A percentile compares a stretch with the other conserved stretches of the same genome.
These are phyloP conservation scores for Meteorus colon DNA, from an alignment of 2,888 invertebrate genomes.

Conservation along the genomic window DNA sequence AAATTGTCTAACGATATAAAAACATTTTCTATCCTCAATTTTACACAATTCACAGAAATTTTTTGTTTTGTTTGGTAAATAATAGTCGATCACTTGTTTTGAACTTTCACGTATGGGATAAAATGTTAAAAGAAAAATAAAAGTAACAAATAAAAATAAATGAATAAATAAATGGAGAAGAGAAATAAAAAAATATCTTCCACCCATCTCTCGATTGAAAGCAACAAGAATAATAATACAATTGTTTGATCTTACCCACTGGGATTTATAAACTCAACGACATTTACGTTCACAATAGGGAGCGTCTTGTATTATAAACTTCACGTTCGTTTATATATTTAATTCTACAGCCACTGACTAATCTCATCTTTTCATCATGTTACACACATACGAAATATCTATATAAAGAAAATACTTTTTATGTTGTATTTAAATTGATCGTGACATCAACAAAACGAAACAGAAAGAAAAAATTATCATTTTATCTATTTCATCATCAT, in stretches of 20 bases:
- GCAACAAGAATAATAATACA: neutral
- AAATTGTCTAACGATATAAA: too few species aligned
- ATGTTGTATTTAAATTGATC: neutral
- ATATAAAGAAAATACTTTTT: too few species aligned
- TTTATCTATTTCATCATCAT: too few species aligned
- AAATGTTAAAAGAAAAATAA: too few species aligned
- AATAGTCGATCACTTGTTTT: neutral
- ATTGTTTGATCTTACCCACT: neutral
- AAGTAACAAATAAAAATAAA: neutral
- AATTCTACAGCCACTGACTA: conserved; percentile 1
- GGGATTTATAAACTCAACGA: conserved; percentile 10
- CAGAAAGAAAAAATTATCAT: neutral
- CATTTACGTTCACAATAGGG: conserved; percentile 33
- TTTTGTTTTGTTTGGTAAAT: too few species aligned
- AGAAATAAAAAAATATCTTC: neutral
- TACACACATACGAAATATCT: too few species aligned
- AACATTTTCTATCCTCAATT: too few species aligned
- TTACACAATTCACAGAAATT: too few species aligned
- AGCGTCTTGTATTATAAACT: neutral
- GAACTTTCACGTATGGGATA: neutral
- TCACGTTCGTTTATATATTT: neutral
- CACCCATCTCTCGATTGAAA: neutral
- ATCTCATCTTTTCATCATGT: neutral
- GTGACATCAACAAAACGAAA: neutral
- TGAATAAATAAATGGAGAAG: neutral